These are phyloP conservation scores for Eupsilia transversa DNA, from an alignment of 2,888 invertebrate genomes.

Conservation along the genomic window DNA sequence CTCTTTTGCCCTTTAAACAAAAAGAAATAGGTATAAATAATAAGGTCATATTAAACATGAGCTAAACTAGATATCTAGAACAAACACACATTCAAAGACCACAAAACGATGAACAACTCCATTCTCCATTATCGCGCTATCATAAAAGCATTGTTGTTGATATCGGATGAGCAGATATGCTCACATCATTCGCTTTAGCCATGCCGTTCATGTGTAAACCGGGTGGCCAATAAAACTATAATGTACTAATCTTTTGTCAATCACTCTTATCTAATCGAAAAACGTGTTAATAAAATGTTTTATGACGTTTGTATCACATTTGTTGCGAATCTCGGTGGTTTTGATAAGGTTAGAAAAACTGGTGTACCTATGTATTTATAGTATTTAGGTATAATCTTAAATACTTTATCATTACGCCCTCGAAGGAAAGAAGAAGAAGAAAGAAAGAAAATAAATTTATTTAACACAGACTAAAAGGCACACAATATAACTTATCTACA, in stretches of 20 bases:
- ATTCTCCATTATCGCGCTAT: slow-evolving; percentile 37
- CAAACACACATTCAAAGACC: slow-evolving; percentile 12
- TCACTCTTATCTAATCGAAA: slow-evolving; percentile 45
- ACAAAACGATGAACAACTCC: slow-evolving; percentile 10
- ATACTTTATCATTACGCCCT: not conserved
- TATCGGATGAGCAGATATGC: slow-evolving; percentile 51
- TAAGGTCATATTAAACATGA: slow-evolving; percentile 22
- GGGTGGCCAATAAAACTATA: slow-evolving; percentile 32
- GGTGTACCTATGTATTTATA: not conserved
- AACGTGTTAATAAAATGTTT: slow-evolving; percentile 29
- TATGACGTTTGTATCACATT: slow-evolving; percentile 15
- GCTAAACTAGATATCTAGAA: not conserved
- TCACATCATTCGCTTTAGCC: slow-evolving; percentile 21
- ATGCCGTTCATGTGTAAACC: slow-evolving; percentile 39
- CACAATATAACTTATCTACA: too few species aligned
- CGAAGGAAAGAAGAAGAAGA: too few species aligned
- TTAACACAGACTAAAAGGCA: too few species aligned
- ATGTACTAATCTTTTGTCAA: slow-evolving; percentile 27
- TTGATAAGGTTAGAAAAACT: not conserved
- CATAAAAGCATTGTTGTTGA: slow-evolving; percentile 25
- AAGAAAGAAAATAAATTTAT: too few species aligned
- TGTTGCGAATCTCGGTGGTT: not conserved
- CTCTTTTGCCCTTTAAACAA: not conserved
- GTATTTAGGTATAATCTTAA: not conserved
- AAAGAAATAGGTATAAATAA: not conserved